Evolutionary conservation across 2,888 invertebrate genomes (phyloP).

Genomic region (Microdon myrmicae): DNA sequence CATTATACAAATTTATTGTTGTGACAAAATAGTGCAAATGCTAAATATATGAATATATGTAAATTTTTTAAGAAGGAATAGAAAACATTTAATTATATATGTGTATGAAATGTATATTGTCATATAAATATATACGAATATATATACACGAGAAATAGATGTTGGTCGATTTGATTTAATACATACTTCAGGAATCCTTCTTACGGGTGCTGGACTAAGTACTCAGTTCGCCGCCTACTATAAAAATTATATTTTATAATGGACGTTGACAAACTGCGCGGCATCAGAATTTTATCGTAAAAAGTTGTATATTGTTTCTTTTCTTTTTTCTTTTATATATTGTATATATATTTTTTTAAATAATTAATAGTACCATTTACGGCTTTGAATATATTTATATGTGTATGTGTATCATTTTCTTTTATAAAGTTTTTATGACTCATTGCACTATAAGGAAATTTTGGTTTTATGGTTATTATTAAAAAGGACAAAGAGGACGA

Average conservation of each 20-base stretch:
- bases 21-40: slow-evolving; percentile 27
- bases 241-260: slow-evolving; percentile 49
- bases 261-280: slow-evolving; percentile 66
- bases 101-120: too few species aligned
- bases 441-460: slow-evolving; percentile 31
- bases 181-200: slow-evolving; percentile 41
- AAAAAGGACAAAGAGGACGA: background rate
- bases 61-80: slow-evolving; percentile 4
- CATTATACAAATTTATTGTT: slow-evolving; percentile 18
- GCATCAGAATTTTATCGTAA: slow-evolving; percentile 63
- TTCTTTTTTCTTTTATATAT: slow-evolving; percentile 14
- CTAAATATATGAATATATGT: slow-evolving; percentile 18
- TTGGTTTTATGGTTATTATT: background rate
- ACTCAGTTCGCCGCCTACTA: slow-evolving; percentile 29
- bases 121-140: too few species aligned
- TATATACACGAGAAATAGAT: too few species aligned
- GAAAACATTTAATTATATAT: background rate
- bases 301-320: too few species aligned
- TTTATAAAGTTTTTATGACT: slow-evolving; percentile 11
- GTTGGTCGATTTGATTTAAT: slow-evolving; percentile 15
- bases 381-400: slow-evolving; percentile 41
- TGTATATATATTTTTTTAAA: slow-evolving; percentile 7
- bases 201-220: slow-evolving; percentile 15
- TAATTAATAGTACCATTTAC: slow-evolving; percentile 26
- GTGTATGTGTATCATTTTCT: slow-evolving; percentile 5